Base-by-base conservation (phyloP, 1,140 invertebrate genomes). In the Diplogasteroides magnus region DNA sequence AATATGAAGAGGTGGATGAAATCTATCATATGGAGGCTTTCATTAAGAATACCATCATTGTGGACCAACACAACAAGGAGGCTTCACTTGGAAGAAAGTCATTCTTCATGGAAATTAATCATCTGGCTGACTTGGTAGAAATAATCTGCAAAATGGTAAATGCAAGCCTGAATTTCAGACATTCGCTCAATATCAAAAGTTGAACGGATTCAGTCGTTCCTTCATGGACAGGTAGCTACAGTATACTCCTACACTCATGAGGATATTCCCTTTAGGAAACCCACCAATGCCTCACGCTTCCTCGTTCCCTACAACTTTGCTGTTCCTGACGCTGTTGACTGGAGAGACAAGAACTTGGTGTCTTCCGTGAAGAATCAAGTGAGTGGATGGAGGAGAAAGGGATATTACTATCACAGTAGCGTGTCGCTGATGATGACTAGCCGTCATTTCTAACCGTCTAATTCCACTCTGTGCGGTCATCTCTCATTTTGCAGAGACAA, bases 351-450 rank as follows among this genome's bases (percentile, higher is more conserved):
- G 71, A 93, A 93, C 57, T 91, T 90, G 73, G 93, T 98, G 23
- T 97, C 93, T 27, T 86, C 86, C 1, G 87, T 97, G 55, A 97
- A 97, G 85, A 90, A n/a, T n/a, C n/a, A n/a, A n/a, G n/a, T n/a
- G n/a, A n/a, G n/a, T n/a, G n/a, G n/a, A n/a, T n/a, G n/a, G 97
- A n/a, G n/a, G n/a, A n/a, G n/a, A n/a, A n/a, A n/a, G n/a, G n/a
- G n/a, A n/a, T n/a, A n/a, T n/a, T n/a, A n/a, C n/a, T n/a, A n/a
- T n/a, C n/a, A n/a, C n/a, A n/a, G n/a, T n/a, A n/a, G n/a, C n/a
- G n/a, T n/a, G n/a, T n/a, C n/a, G n/a, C n/a, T n/a, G n/a, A n/a
- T n/a, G n/a, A n/a, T n/a, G n/a, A n/a, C n/a, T n/a, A n/a, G n/a
- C n/a, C n/a, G n/a, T n/a, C n/a, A n/a, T n/a, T n/a, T n/a, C n/a